Evolutionary conservation across 1,140 invertebrate genomes (phyloP).

Genomic region (Mercenaria mercenaria): DNA sequence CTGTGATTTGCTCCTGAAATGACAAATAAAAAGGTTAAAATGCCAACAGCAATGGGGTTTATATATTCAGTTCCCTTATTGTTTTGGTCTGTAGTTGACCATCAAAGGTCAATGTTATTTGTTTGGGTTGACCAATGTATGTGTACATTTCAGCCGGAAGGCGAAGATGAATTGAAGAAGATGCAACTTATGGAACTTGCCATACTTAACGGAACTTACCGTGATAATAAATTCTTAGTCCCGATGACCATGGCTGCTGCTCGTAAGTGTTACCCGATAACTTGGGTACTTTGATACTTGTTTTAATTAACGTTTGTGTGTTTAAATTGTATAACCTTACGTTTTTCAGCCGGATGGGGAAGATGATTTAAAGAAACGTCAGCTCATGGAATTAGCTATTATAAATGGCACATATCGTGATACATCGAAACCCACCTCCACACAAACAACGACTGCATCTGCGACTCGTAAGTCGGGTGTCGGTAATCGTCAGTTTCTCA

Average conservation of each 20-base stretch:
- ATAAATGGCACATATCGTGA: constrained; percentile 99
- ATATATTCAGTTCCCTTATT: too few relatives aligned
- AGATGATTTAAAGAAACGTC: constrained; percentile 99
- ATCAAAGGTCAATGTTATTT: too few relatives aligned
- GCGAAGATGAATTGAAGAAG: constrained; percentile 99
- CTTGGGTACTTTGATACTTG: constrained; percentile 60
- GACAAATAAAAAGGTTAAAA: too few relatives aligned
- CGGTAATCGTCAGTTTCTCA: constrained; percentile 60
- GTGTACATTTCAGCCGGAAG: constrained; percentile 94
- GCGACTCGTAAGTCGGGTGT: constrained; percentile 83
- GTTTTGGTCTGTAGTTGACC: too few relatives aligned
- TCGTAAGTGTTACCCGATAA: constrained; percentile 76
- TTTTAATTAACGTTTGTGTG: constrained; percentile 64
- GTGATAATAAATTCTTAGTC: constrained; percentile 88
- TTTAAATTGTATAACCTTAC: constrained; percentile 62
- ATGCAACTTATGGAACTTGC: constrained; percentile 99
- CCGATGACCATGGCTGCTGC: constrained; percentile 68
- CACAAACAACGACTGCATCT: constrained; percentile 71
- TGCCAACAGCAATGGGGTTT: too few relatives aligned
- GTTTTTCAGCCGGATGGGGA: constrained; percentile 97
- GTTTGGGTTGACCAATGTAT: background rate
- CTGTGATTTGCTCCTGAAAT: too few relatives aligned
- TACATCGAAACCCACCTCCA: constrained; percentile 81
- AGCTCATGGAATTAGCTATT: constrained; percentile 99
- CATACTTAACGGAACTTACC: constrained; percentile 99